phyloP scores from a whole-genome alignment of 2,113 vertebrate species.

The Hemiscyllium ocellatum region DNA sequence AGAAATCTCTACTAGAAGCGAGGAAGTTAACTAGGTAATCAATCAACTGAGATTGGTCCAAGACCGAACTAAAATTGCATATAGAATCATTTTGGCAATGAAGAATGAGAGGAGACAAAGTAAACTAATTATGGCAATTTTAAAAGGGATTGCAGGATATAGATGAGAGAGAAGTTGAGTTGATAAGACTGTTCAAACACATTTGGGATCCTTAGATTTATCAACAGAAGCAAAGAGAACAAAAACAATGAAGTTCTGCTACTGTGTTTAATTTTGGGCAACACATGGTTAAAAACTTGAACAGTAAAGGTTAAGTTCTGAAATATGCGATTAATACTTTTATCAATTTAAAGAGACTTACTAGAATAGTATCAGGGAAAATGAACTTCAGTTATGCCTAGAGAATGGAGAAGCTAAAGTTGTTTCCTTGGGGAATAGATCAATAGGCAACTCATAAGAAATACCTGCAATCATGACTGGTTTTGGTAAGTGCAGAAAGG shows the following conservation, averaged over 20 bases:
- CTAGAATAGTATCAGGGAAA: neutral
- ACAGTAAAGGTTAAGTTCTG: neutral
- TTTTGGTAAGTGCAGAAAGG: neutral
- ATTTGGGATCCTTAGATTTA: neutral
- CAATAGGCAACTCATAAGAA: neutral
- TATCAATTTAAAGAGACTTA: neutral
- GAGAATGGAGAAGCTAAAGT: neutral
- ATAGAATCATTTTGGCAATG: neutral
- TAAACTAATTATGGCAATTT: neutral
- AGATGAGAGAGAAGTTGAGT: neutral
- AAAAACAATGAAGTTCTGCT: neutral
- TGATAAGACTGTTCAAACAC: neutral
- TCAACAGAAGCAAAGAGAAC: neutral
- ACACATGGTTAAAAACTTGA: neutral
- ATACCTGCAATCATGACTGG: neutral
- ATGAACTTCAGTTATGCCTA: neutral
- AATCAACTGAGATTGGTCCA: no score
- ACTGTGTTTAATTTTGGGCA: neutral
- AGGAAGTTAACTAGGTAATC: neutral
- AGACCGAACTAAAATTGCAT: neutral
- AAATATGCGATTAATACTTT: neutral
- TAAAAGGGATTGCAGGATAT: neutral
- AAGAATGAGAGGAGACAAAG: neutral
- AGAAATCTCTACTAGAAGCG: neutral
- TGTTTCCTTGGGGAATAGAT: neutral